Conservation (phyloP, 2,113 vertebrate genomes). For the Pygathrix nemaeus region DNA sequence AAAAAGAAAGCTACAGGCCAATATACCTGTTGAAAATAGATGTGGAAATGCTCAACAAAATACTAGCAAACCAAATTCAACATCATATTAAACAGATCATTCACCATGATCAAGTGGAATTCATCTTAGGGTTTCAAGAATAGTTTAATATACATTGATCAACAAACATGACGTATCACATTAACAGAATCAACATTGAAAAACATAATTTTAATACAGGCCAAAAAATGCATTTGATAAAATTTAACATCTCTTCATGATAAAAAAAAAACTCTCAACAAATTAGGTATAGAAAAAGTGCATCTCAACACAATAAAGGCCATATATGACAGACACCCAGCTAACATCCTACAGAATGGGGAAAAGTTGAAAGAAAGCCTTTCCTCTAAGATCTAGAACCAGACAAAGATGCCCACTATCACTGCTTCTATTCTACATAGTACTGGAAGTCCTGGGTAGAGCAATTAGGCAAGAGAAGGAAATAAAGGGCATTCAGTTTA, state of each 20-base stretch:
- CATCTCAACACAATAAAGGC: not conserved
- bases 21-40: not conserved
- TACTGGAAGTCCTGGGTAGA: not conserved
- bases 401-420: not conserved
- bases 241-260: not conserved
- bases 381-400: not conserved
- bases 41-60: not conserved
- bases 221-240: not conserved
- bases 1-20: not conserved
- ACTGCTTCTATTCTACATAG: not conserved
- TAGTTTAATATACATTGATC: not conserved
- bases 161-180: not conserved
- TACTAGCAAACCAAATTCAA: not conserved
- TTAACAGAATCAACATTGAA: not conserved
- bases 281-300: not conserved
- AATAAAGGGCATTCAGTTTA: not conserved
- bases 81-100: not conserved
- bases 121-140: not conserved
- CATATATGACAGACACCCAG: not conserved
- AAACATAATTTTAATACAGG: not conserved
- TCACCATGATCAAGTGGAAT: not conserved
- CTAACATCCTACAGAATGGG: not conserved
- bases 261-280: not conserved
- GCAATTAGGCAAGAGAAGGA: not conserved
- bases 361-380: not conserved